Percentiles rank a stretch among this genome's conserved stretches.
These are phyloP conservation scores for Meteorus sp. DNA, from an alignment of 1,140 invertebrate species.

Conservation along the genomic window DNA sequence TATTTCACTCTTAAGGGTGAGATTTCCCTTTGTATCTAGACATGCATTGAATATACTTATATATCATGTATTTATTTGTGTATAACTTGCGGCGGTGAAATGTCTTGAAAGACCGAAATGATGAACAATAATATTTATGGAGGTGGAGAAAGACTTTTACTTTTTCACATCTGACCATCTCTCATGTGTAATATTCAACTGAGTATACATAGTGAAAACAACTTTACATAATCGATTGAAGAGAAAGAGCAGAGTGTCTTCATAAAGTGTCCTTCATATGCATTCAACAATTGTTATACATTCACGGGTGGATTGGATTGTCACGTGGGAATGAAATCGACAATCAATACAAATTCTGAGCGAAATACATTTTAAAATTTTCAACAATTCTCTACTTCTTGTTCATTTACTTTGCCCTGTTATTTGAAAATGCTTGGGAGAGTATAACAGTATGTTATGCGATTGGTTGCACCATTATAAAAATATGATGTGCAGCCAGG, in stretches of 20 bases:
- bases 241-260: too few species aligned
- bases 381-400: too few species aligned
- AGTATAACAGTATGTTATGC: constrained; percentile 8
- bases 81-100: neutral
- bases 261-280: too few species aligned
- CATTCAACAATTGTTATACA: too few species aligned
- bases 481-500: constrained; percentile 19
- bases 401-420: constrained; percentile 1
- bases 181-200: too few species aligned
- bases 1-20: too few species aligned
- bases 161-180: neutral
- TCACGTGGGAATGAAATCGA: constrained; percentile 6
- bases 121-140: constrained; percentile 19
- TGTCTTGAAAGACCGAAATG: neutral
- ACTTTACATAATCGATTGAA: too few species aligned
- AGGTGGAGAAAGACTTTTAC: neutral
- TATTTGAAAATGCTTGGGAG: constrained; percentile 21
- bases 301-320: too few species aligned
- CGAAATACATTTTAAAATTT: neutral
- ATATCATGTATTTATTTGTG: too few species aligned
- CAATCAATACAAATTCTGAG: constrained; percentile 2
- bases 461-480: constrained; percentile 13
- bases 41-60: too few species aligned
- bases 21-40: too few species aligned
- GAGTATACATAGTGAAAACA: too few species aligned